Evolutionary conservation across 2,113 vertebrate genomes (phyloP), one percentile per base, ranked within the genome.

Genomic region (Electrona antarctica): DNA sequence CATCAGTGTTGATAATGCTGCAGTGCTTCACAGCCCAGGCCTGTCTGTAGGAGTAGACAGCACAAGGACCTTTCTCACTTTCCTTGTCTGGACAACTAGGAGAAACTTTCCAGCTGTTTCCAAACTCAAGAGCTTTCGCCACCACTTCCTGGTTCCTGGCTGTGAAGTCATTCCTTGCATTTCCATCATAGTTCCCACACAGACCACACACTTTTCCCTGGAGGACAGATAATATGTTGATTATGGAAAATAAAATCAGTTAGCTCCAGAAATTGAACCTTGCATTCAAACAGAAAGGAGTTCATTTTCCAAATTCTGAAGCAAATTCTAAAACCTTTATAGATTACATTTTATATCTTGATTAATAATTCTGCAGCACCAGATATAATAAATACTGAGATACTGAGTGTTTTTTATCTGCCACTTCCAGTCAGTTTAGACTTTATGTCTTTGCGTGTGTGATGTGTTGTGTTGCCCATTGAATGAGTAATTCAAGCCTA

Each of bases 151-250:
- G 92, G 72, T 88, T 92, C 59, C 93, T 93, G 33, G 94, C 94
- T 51, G 93, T 94, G 60, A 95, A 96, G 84, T 98, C 96, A 21
- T 97, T 97, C 60, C 91, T 93, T 50, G 89, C 89, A 15, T 94
- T 95, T 48, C 91, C 94, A n/a, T 98, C 97, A 2, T 90, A 96
- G 85, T 98, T 96, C 67, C 97, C 97, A 8, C 97, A 98, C 56
- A 98, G 89, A 59, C 96, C 97, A 7, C 95, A 97, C 60, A 97
- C 80, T 15, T 90, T 88, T 28, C 94, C 93, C 96, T 98, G 75
- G 1, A n/a, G 56, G 14, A 9, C 55, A 65, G 79, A 12, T 0
- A 70, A 74, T 12, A 0, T 0, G 4, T 3, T 6, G 45, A 9
- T 56, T 7, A 41, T 60, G 12, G n/a, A 54, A 41, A 41, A 41